phyloP scores from a whole-genome alignment of 2,797 vertebrate species.

The Lycodopsis pacificus region DNA sequence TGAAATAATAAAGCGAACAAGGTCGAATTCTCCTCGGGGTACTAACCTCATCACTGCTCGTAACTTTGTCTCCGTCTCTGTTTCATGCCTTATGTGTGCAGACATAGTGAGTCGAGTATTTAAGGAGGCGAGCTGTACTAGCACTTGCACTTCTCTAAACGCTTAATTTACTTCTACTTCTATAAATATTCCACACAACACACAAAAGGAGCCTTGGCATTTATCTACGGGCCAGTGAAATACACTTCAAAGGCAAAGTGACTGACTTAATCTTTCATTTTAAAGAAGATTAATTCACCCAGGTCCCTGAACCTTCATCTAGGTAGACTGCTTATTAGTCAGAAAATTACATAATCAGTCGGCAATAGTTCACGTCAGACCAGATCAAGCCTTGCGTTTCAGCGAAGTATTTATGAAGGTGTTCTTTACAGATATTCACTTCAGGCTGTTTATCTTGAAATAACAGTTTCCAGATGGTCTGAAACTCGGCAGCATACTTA shows the following conservation, averaged over 20 bases:
- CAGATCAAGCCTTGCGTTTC: background rate
- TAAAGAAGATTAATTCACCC: background rate
- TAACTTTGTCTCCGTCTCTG: constrained; percentile 35
- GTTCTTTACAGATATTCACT: constrained; percentile 37
- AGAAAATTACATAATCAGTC: background rate
- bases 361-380: background rate
- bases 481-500: background rate
- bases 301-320: background rate
- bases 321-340: background rate
- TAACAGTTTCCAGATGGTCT: constrained; percentile 69
- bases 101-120: background rate
- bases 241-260: background rate
- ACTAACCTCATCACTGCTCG: constrained; percentile 50
- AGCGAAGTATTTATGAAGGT: constrained; percentile 33
- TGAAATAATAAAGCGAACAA: constrained; percentile 73
- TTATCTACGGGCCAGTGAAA: background rate
- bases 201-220: background rate
- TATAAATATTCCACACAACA: background rate
- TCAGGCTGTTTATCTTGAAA: constrained; percentile 54
- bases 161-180: background rate
- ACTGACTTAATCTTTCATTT: background rate
- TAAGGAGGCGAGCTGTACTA: background rate
- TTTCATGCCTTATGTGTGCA: constrained; percentile 52
- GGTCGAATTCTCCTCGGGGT: constrained; percentile 61
- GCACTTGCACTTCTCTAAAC: constrained; percentile 40